Conservation (phyloP, 2,888 invertebrate species). For the Plemyria rubiginata region DNA sequence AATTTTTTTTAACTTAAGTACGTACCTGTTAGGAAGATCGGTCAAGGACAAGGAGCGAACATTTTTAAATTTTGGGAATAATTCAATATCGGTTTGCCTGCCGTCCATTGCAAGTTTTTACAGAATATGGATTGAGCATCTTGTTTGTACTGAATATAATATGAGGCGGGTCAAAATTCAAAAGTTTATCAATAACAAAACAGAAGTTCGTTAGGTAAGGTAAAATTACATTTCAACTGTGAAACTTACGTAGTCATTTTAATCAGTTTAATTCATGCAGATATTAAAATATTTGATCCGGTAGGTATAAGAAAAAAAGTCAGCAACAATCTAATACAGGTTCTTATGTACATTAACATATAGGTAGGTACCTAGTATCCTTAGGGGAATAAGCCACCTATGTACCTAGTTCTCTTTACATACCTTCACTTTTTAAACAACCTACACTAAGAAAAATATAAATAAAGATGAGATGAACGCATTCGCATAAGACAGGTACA, state of each 20-base stretch:
- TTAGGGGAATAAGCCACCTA: no score
- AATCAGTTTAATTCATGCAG: no score
- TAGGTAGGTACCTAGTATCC: no score
- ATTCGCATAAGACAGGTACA: no score
- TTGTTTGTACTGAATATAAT: background rate
- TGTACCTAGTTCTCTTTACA: background rate
- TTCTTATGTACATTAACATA: no score
- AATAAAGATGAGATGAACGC: no score
- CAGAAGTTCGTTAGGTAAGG: background rate
- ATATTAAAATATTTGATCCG: no score
- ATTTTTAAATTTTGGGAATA: conserved; percentile 3
- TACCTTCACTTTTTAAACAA: background rate
- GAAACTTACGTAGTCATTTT: no score
- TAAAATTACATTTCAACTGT: no score
- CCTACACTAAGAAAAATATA: no score
- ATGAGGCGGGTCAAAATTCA: conserved; percentile 1
- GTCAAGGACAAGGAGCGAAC: conserved; percentile 6
- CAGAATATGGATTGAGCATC: conserved; percentile 2
- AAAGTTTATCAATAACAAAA: background rate
- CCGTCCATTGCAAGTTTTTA: conserved; percentile 6
- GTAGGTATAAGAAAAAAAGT: no score
- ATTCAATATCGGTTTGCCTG: background rate
- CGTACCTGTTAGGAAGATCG: conserved; percentile 12
- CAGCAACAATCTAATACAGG: no score
- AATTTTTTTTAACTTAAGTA: background rate